These are phyloP conservation scores for Boleophthalmus pectinirostris DNA, from an alignment of 2,113 vertebrate genomes.

Conservation along the genomic window DNA sequence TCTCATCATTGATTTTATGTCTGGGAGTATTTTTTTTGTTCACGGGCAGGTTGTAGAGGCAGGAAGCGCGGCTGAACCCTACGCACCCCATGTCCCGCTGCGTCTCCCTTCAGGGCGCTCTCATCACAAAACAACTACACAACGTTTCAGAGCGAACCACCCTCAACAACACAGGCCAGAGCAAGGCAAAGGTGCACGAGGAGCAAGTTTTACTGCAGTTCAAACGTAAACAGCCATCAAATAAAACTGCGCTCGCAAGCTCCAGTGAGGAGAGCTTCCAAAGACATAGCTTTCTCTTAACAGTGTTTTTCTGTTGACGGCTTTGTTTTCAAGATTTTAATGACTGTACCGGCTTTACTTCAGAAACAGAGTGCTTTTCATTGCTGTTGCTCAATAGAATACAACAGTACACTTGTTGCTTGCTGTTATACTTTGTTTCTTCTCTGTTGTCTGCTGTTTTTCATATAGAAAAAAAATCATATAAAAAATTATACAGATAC, in stretches of 20 bases:
- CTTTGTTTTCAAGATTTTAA: constrained; percentile 27
- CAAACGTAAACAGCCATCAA: constrained; percentile 74
- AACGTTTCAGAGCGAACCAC: constrained; percentile 68
- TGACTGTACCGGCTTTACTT: not conserved
- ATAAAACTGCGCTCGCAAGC: constrained; percentile 58
- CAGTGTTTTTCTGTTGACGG: constrained; percentile 26
- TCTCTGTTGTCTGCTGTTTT: not conserved
- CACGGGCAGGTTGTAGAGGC: constrained; percentile 70
- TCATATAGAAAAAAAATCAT: not conserved
- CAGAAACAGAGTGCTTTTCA: not conserved
- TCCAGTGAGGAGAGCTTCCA: constrained; percentile 57
- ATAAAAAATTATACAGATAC: not conserved
- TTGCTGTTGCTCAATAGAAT: not conserved
- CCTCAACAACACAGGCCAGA: constrained; percentile 67
- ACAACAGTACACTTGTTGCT: not conserved
- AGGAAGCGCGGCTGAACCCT: constrained; percentile 78
- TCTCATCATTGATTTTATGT: constrained; percentile 82
- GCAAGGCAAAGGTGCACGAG: constrained; percentile 75
- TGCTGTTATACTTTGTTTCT: not conserved
- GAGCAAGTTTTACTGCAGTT: constrained; percentile 69
- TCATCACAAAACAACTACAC: constrained; percentile 69
- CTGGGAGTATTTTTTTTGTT: constrained; percentile 54
- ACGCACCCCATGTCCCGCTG: constrained; percentile 70
- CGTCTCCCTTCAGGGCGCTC: constrained; percentile 73
- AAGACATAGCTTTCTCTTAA: constrained; percentile 59